These are phyloP conservation scores for Scartelaos histophorus DNA, from an alignment of 2,113 vertebrate species.

Conservation along the genomic window DNA sequence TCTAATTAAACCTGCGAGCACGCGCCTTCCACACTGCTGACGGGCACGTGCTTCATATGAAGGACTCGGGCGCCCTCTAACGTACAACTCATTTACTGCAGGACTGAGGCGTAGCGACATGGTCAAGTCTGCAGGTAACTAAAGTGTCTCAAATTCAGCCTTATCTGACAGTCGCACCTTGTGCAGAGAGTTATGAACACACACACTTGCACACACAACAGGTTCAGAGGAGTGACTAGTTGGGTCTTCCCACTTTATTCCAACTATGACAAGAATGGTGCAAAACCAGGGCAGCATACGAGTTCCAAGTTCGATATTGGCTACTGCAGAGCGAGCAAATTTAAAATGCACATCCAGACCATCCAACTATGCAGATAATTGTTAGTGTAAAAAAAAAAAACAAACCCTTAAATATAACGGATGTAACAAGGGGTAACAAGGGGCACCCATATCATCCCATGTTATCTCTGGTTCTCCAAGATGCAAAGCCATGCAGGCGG, in stretches of 20 bases:
- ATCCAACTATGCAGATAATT: not conserved
- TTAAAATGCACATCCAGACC: not conserved
- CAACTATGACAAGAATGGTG: not conserved
- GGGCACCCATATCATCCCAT: no score
- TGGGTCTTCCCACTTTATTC: not conserved
- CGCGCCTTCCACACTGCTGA: not conserved
- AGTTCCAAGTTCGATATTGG: not conserved
- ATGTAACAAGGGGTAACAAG: no score
- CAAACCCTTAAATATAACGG: no score
- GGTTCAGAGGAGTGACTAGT: not conserved
- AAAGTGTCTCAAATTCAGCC: not conserved
- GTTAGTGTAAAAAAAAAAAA: not conserved
- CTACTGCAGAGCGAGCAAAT: not conserved
- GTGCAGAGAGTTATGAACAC: not conserved
- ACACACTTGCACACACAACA: not conserved
- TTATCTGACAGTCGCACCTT: not conserved
- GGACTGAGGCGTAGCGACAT: not conserved
- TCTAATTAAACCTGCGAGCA: not conserved
- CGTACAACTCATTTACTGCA: not conserved
- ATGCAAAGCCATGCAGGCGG: conserved; percentile 12
- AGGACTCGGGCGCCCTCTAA: conserved; percentile 32
- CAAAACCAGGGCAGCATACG: not conserved
- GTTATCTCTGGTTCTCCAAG: not conserved
- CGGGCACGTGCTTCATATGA: not conserved
- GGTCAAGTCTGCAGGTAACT: not conserved